phyloP scores from a whole-genome alignment of 2,888 invertebrate species.

The Sinotaia quadrata region DNA sequence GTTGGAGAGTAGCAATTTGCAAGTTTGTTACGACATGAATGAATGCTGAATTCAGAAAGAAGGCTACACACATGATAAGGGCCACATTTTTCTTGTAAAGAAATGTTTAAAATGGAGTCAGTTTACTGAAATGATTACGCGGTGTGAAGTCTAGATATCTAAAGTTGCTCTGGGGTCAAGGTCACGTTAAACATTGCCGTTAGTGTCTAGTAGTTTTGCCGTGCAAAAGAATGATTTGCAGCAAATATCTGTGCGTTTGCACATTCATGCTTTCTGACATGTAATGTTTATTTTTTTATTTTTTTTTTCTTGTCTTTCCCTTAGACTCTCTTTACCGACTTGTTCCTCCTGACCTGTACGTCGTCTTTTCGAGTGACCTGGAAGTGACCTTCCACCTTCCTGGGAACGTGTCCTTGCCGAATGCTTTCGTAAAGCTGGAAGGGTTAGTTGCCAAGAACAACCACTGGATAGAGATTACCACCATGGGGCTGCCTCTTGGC shows the following conservation, averaged over 20 bases:
- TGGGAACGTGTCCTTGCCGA: conserved; percentile 51
- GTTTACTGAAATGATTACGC: too few relatives aligned
- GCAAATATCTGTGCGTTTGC: not conserved
- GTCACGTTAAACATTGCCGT: too few relatives aligned
- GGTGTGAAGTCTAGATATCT: too few relatives aligned
- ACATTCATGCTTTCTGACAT: not conserved
- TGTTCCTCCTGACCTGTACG: conserved; percentile 51
- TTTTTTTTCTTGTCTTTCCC: not conserved
- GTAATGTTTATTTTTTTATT: not conserved
- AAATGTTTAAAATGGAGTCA: too few relatives aligned
- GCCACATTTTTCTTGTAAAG: too few relatives aligned
- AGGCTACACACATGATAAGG: too few relatives aligned
- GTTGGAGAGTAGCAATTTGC: too few relatives aligned
- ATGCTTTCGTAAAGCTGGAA: conserved; percentile 58
- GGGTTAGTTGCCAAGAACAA: conserved; percentile 20
- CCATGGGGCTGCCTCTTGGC: conserved; percentile 45
- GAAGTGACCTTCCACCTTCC: conserved; percentile 57
- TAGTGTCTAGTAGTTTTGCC: too few relatives aligned
- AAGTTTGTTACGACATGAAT: too few relatives aligned
- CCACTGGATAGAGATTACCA: conserved; percentile 50
- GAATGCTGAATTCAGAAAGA: too few relatives aligned
- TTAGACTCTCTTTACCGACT: conserved; percentile 52
- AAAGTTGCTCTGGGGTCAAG: too few relatives aligned
- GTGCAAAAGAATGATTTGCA: too few relatives aligned
- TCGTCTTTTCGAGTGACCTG: conserved; percentile 61